Evolutionary conservation across 1,140 invertebrate species (phyloP), one percentile per base, ranked within the genome.

Genomic region (Octopus sinensis): DNA sequence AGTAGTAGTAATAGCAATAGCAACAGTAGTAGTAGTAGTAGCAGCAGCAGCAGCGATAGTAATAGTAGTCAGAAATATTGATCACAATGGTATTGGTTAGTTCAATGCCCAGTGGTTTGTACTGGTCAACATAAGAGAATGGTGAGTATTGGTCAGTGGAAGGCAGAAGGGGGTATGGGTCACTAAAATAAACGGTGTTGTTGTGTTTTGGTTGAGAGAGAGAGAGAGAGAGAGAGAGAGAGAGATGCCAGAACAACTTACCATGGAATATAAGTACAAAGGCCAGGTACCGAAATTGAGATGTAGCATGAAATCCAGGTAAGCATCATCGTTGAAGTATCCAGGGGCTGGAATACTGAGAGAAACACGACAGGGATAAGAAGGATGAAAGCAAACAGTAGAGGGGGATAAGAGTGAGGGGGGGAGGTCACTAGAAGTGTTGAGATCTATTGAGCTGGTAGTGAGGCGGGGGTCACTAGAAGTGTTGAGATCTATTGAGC

Each of bases 311-410:
- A 90, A 89, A 80, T 90, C 90, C 51, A 89, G 56, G 12, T 82
- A 73, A 54, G 86, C 83, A 83, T 90, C 90, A 82, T 87, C 87
- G 86, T 90, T 83, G 84, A 89, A 90, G 83, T 88, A 88, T 6
- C 90, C 90, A 76, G 88, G 88, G 23, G 88, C 88, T 78, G 89
- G 88, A 30, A 87, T 85, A 71, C 88, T 90, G 83, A 17, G 86
- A 81, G 79, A 78, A 53, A 68, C 62, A 81, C 30, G 30, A 43
- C 30, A 43, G 30, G 1, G 30, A 43, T 43, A 43, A 1, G 3
- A 0, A 43, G 30, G 30, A 43, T 3, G 30, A 43, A 43, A 43
- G 1, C 1, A 3, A 43, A 43, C 30, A 43, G 30, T 43, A 43
- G 30, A 2, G 30, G 30, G 30, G 30, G 30, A 0, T 43, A 43